These are phyloP conservation scores for Poeciliopsis retropinna DNA, from an alignment of 2,113 vertebrate genomes.

Conservation along the genomic window DNA sequence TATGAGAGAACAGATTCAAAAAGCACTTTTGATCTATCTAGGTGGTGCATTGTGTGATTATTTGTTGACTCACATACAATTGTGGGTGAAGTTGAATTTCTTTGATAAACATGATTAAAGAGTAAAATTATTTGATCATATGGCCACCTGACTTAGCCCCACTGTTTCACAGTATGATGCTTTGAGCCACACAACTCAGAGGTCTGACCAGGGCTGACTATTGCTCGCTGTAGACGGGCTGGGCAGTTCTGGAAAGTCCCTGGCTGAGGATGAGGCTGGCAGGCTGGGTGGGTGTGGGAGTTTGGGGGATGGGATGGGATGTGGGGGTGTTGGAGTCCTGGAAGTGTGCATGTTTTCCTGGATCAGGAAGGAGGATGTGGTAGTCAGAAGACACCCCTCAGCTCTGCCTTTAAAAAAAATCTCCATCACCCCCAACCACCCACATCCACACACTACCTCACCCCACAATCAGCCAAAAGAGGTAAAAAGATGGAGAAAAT, in stretches of 20 bases:
- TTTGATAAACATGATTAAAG: constrained; percentile 54
- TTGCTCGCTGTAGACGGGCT: constrained; percentile 65
- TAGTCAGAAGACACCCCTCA: constrained; percentile 71
- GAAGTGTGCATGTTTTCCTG: constrained; percentile 77
- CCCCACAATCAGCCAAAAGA: constrained; percentile 47
- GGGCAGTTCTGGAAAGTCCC: constrained; percentile 82
- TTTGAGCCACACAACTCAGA: constrained; percentile 45
- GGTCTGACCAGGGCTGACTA: constrained; percentile 57
- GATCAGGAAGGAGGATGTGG: constrained; percentile 79
- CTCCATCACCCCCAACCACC: constrained; percentile 65
- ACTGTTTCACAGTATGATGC: constrained; percentile 22
- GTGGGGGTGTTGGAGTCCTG: constrained; percentile 68
- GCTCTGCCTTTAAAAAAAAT: constrained; percentile 47
- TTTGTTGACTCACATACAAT: constrained; percentile 46
- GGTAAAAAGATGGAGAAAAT: constrained; percentile 63
- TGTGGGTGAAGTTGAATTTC: constrained; percentile 33
- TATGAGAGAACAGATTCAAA: constrained; percentile 46
- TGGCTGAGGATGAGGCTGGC: constrained; percentile 73
- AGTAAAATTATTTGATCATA: constrained; percentile 4
- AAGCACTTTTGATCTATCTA: constrained; percentile 47
- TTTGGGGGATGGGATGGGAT: background rate
- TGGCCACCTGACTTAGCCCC: constrained; percentile 26
- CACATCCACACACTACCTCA: constrained; percentile 59
- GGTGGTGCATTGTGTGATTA: constrained; percentile 32
- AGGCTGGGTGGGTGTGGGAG: constrained; percentile 53